Conservation (phyloP, 30 jellyfish, hydroid and myxozoan genomes). For the Aurelia coerulea region DNA sequence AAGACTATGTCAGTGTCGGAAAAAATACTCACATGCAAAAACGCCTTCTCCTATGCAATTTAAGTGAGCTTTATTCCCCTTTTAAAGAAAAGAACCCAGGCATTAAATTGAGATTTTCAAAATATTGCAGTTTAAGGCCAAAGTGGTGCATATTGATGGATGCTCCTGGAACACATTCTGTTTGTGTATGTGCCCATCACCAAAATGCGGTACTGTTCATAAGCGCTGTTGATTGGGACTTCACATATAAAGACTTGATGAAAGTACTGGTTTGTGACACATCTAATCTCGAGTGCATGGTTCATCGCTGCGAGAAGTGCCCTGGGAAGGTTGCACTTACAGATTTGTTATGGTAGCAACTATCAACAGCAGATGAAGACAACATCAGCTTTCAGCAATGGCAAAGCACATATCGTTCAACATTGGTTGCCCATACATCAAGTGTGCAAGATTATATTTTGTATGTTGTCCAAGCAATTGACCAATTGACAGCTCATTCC, state of each 20-base stretch:
- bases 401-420: constrained; percentile 58
- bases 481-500: constrained; percentile 43
- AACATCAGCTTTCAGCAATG: constrained; percentile 48
- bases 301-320: constrained; percentile 56
- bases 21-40: constrained; percentile 51
- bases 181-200: constrained; percentile 74
- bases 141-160: constrained; percentile 74
- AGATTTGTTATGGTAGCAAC: constrained; percentile 27
- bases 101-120: constrained; percentile 62
- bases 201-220: constrained; percentile 54
- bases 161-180: constrained; percentile 78
- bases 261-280: constrained; percentile 47
- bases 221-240: constrained; percentile 34
- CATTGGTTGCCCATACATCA: not conserved
- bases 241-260: constrained; percentile 53
- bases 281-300: constrained; percentile 48
- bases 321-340: constrained; percentile 37
- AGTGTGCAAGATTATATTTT: constrained; percentile 19
- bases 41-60: constrained; percentile 52
- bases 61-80: constrained; percentile 47
- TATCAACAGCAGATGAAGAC: constrained; percentile 35
- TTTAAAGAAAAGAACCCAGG: constrained; percentile 50
- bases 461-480: constrained; percentile 10
- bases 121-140: constrained; percentile 71
- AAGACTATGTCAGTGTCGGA: constrained; percentile 64